A percentile compares a stretch with the other conserved stretches of the same genome.
Conservation (phyloP, 2,888 invertebrate genomes). For the Caenorhabditis uteleia region DNA sequence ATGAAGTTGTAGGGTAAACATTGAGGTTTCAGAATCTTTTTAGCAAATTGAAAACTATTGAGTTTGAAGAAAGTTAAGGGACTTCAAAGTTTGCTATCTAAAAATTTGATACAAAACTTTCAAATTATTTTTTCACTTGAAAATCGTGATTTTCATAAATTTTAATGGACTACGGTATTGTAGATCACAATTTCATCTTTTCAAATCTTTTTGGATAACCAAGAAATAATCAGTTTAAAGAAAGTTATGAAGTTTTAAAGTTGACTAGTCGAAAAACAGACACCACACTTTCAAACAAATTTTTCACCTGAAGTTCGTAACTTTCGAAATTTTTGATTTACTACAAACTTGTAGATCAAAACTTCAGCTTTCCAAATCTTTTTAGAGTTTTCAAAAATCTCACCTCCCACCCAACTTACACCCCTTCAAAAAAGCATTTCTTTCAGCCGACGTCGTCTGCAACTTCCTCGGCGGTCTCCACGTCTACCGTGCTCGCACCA, state of each 20-base stretch:
- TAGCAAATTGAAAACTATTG: too few relatives aligned
- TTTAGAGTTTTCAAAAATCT: not conserved
- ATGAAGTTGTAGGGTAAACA: too few relatives aligned
- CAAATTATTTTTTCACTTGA: not conserved
- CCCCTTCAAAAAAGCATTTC: not conserved
- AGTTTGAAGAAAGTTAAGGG: not conserved
- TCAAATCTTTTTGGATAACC: too few relatives aligned
- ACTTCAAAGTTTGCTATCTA: not conserved
- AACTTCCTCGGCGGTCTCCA: conserved; percentile 66
- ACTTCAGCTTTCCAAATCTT: too few relatives aligned
- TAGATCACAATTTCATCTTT: too few relatives aligned
- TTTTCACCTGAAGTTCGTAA: not conserved
- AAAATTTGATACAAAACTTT: too few relatives aligned
- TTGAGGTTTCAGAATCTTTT: too few relatives aligned
- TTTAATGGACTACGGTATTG: too few relatives aligned
- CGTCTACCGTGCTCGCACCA: conserved; percentile 48
- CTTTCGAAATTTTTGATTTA: not conserved
- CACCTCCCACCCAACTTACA: not conserved
- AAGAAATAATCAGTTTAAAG: too few relatives aligned
- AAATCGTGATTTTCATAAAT: not conserved
- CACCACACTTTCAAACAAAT: not conserved
- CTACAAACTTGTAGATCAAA: too few relatives aligned
- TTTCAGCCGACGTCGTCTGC: conserved; percentile 66
- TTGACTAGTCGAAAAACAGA: too few relatives aligned
- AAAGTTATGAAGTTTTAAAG: too few relatives aligned